A percentile compares a stretch with the other conserved stretches of the same genome.
Conservation (phyloP, 2,113 vertebrate species). For the Carassius carassius region DNA sequence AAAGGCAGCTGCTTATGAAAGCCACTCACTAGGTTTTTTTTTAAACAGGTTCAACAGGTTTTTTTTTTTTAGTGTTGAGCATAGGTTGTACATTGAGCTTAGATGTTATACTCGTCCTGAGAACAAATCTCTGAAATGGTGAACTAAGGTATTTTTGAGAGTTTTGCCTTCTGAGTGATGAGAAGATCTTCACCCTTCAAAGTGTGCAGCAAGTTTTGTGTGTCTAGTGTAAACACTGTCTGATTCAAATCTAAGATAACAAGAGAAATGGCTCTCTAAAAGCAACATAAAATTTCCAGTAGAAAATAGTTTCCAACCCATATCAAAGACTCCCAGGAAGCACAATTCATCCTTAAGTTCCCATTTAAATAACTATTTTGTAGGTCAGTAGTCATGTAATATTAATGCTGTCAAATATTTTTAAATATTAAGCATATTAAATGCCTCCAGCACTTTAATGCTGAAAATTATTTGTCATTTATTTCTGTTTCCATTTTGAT, state of each 20-base stretch:
- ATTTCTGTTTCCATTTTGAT: neutral
- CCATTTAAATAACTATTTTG: neutral
- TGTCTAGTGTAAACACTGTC: constrained; percentile 66
- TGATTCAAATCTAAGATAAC: constrained; percentile 60
- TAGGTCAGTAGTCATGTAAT: neutral
- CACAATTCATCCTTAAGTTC: constrained; percentile 35
- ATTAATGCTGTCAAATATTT: neutral
- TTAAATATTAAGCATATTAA: neutral
- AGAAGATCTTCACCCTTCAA: constrained; percentile 60
- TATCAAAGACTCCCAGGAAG: constrained; percentile 54
- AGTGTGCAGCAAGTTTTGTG: constrained; percentile 60
- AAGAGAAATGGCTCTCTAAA: constrained; percentile 68
- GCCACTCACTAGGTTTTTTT: neutral
- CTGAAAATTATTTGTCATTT: neutral
- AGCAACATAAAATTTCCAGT: constrained; percentile 65
- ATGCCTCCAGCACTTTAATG: neutral
- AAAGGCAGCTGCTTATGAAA: too few species aligned
- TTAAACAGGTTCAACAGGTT: constrained; percentile 6
- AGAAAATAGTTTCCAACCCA: constrained; percentile 42
- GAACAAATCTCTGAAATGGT: constrained; percentile 44
- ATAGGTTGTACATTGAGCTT: constrained; percentile 49
- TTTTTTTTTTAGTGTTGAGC: constrained; percentile 43
- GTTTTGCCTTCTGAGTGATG: constrained; percentile 51
- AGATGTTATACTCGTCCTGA: constrained; percentile 31
- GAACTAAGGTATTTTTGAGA: constrained; percentile 42